Conservation (phyloP, 2,888 invertebrate species). For the Drosophila incognita region DNA sequence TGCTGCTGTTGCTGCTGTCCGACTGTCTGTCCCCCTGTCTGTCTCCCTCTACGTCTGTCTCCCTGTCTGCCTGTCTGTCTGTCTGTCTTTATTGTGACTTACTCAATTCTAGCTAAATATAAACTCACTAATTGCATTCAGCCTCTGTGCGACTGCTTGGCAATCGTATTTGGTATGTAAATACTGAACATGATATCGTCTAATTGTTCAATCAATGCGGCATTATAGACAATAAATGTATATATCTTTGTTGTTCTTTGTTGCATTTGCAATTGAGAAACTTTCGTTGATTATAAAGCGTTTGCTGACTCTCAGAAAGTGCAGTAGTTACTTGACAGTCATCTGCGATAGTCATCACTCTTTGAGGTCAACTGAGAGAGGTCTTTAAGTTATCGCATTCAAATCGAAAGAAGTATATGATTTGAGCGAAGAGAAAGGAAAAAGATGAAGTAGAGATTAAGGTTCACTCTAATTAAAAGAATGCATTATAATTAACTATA, state of each 20-base stretch:
- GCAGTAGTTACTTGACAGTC: not conserved
- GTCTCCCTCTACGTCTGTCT: slow-evolving; percentile 4
- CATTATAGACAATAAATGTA: not conserved
- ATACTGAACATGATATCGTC: slow-evolving; percentile 29
- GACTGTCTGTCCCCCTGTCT: slow-evolving; percentile 20
- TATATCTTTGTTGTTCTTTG: not conserved
- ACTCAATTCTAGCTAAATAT: slow-evolving; percentile 48
- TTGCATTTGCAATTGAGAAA: slow-evolving; percentile 19
- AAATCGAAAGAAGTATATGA: not conserved
- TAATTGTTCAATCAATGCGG: slow-evolving; percentile 23
- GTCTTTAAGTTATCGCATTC: slow-evolving; percentile 12
- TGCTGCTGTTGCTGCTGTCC: slow-evolving; percentile 17
- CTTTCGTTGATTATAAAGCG: slow-evolving; percentile 9
- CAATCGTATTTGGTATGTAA: slow-evolving; percentile 10
- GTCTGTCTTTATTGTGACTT: slow-evolving; percentile 34
- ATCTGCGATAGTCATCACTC: not conserved
- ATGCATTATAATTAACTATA: too few relatives aligned
- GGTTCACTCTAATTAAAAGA: too few relatives aligned
- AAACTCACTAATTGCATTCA: slow-evolving; percentile 52
- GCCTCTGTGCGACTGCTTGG: slow-evolving; percentile 26
- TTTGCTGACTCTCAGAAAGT: not conserved
- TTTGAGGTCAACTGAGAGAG: slow-evolving; percentile 34
- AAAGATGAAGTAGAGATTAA: not conserved
- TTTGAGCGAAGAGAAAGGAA: not conserved
- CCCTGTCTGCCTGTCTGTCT: not conserved